A percentile compares a stretch with the other conserved stretches of the same genome.
phyloP scores from a whole-genome alignment of 2,113 vertebrate genomes.

The Ovibos moschatus region DNA sequence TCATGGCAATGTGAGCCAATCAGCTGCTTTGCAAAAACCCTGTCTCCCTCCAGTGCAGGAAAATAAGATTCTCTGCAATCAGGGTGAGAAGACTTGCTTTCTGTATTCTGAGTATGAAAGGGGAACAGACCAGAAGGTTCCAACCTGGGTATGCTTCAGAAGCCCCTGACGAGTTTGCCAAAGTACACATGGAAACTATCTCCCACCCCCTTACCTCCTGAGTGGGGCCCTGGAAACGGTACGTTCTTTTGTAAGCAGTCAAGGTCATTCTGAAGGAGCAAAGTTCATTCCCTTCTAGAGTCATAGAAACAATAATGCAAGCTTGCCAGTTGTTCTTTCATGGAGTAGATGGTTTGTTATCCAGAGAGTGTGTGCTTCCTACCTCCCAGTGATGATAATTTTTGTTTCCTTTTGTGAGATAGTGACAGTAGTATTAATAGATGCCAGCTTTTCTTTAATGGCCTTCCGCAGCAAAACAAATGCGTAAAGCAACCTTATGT shows the following conservation, averaged over 20 bases:
- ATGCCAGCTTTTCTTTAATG: not conserved
- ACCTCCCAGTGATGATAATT: not conserved
- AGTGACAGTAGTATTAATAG: not conserved
- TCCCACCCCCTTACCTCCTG: not conserved
- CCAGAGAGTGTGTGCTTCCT: not conserved
- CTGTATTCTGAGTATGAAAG: not conserved
- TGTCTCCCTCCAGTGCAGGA: slow-evolving; percentile 61
- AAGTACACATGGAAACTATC: rapidly evolving
- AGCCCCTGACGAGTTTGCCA: not conserved
- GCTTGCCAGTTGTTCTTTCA: not conserved
- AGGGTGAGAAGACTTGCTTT: not conserved
- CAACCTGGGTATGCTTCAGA: not conserved
- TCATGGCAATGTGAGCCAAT: not conserved
- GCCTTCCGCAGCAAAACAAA: not conserved
- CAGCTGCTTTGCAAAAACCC: slow-evolving; percentile 40
- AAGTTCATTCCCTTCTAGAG: not conserved
- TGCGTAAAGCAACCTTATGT: not conserved
- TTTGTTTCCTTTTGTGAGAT: not conserved
- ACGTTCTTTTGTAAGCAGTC: not conserved
- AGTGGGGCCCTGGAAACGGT: not conserved
- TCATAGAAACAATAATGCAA: not conserved
- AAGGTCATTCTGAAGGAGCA: not conserved
- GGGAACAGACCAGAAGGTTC: not conserved
- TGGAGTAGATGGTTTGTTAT: not conserved
- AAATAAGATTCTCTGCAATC: slow-evolving; percentile 44